phyloP scores from a whole-genome alignment of 2,888 invertebrate genomes.

The Drosophila tanythrix region DNA sequence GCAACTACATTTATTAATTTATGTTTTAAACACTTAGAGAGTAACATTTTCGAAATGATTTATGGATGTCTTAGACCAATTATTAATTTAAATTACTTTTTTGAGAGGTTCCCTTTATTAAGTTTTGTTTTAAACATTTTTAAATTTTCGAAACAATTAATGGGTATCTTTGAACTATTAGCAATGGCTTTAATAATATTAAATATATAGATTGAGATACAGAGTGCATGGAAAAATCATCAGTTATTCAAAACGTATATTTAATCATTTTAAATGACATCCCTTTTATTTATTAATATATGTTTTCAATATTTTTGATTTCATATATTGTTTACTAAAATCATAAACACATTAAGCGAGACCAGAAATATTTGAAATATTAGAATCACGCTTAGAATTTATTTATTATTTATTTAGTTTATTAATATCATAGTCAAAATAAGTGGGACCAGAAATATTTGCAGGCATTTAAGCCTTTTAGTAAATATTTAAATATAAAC shows the following conservation, averaged over 20 bases:
- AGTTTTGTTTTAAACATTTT: too few relatives aligned
- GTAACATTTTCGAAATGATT: neutral
- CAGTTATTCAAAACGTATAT: neutral
- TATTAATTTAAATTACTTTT: neutral
- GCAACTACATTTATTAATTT: neutral
- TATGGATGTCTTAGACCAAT: neutral
- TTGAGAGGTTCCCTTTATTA: neutral
- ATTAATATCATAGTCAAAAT: neutral
- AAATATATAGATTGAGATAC: neutral
- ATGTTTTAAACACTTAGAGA: neutral
- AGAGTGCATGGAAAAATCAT: neutral
- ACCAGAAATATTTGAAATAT: too few relatives aligned
- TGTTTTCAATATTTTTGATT: neutral
- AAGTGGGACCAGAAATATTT: neutral
- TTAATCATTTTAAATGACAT: neutral
- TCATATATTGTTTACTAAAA: neutral
- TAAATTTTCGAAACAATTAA: neutral
- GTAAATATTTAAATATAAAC: conserved; percentile 1
- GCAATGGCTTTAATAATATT: neutral
- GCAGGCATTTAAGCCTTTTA: neutral
- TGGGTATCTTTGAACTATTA: neutral
- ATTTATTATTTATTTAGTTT: neutral
- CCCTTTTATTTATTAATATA: neutral
- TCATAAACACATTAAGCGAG: neutral
- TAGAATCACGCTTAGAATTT: neutral